A percentile compares a stretch with the other conserved stretches of the same genome.
Conservation (phyloP, 2,797 vertebrate species). For the Pangasius djambal region DNA sequence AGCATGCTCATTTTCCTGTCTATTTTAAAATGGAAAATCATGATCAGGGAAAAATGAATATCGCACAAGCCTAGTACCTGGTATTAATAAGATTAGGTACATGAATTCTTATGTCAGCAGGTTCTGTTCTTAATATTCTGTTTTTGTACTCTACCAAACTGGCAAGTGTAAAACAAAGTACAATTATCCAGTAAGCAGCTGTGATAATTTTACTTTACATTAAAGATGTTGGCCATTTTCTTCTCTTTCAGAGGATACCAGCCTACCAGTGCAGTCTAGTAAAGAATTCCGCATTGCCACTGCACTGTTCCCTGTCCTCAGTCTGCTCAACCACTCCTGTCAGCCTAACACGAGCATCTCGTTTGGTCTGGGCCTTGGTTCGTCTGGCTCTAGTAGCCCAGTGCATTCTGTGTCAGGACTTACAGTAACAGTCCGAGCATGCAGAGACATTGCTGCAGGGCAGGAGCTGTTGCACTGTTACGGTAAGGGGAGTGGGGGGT, state of each 20-base stretch:
- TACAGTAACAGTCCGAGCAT: slow-evolving; percentile 77
- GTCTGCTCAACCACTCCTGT: slow-evolving; percentile 96
- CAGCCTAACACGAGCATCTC: slow-evolving; percentile 86
- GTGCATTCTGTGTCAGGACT: slow-evolving; percentile 56
- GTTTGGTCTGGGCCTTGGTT: slow-evolving; percentile 68
- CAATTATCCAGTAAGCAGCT: background rate
- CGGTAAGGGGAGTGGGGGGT: slow-evolving; percentile 70
- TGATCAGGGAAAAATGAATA: background rate
- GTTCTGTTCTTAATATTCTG: background rate
- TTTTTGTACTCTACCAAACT: background rate
- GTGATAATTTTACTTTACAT: background rate
- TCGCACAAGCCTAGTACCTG: background rate
- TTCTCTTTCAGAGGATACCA: slow-evolving; percentile 68
- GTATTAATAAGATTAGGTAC: background rate
- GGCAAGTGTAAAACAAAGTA: background rate
- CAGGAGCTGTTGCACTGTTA: slow-evolving; percentile 95
- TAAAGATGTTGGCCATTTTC: background rate
- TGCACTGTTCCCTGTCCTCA: slow-evolving; percentile 87
- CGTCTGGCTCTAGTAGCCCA: background rate
- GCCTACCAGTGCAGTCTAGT: slow-evolving; percentile 72
- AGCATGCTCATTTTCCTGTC: background rate
- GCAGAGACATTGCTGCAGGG: slow-evolving; percentile 75
- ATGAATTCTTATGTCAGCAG: background rate
- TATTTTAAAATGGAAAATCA: background rate
- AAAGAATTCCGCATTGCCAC: slow-evolving; percentile 84